These are phyloP conservation scores for Eonycteris spelaea DNA, from an alignment of 2,113 vertebrate genomes.

Conservation along the genomic window DNA sequence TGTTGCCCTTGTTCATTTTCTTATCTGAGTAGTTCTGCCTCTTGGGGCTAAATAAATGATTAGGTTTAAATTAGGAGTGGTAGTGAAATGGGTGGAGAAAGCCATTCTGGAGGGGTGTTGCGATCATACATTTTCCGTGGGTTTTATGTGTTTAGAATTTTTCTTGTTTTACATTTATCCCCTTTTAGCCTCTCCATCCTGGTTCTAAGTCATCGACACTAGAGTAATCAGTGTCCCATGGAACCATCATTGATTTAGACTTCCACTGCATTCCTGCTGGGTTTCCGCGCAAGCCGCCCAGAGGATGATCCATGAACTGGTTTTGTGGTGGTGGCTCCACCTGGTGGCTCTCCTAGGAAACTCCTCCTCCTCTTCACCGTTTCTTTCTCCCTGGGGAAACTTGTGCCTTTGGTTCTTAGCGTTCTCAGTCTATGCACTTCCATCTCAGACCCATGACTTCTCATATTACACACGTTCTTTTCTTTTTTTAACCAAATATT, in stretches of 20 bases:
- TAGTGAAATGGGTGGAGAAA: neutral
- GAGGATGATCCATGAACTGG: neutral
- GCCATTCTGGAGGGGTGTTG: neutral
- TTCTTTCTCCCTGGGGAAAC: neutral
- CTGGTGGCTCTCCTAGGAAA: constrained; percentile 64
- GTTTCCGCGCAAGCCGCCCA: neutral
- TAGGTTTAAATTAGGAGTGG: neutral
- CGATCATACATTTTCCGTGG: neutral
- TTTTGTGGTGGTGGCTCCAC: constrained; percentile 63
- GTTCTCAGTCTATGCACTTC: neutral
- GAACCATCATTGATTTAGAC: neutral
- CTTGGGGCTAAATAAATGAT: neutral
- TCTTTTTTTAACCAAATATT: neutral
- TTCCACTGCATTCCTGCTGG: neutral
- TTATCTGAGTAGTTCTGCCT: neutral
- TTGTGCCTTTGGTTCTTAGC: constrained; percentile 3
- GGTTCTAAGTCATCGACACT: neutral
- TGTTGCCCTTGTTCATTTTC: neutral
- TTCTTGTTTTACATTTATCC: constrained; percentile 26
- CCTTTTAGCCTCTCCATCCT: neutral
- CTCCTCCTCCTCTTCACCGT: neutral
- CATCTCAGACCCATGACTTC: neutral
- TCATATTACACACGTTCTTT: neutral
- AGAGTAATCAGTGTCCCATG: neutral
- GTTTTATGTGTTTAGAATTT: neutral